Percentiles rank a stretch among this genome's conserved stretches.
These are phyloP conservation scores for Drosophila asahinai DNA, from an alignment of 1,140 invertebrate species.

Conservation along the genomic window DNA sequence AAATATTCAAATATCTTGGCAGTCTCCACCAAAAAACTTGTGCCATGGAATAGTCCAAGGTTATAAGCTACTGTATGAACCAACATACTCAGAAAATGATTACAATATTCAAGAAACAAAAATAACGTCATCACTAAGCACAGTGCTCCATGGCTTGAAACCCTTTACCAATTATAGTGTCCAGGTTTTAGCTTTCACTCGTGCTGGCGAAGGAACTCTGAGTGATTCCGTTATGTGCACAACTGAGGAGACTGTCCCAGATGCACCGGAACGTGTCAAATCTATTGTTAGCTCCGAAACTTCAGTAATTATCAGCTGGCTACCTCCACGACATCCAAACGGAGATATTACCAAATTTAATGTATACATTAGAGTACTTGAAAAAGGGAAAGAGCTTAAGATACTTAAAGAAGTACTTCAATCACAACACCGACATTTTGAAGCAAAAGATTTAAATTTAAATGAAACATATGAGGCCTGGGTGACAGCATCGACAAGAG, in stretches of 20 bases:
- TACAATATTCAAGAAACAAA: conserved; percentile 87
- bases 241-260: conserved; percentile 91
- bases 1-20: conserved; percentile 92
- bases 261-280: conserved; percentile 91
- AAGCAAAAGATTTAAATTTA: conserved; percentile 86
- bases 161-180: conserved; percentile 92
- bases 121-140: conserved; percentile 86
- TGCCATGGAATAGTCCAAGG: conserved; percentile 92
- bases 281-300: conserved; percentile 89
- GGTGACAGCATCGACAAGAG: conserved; percentile 88
- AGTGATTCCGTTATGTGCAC: conserved; percentile 90
- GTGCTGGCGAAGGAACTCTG: conserved; percentile 90
- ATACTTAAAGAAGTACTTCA: conserved; percentile 76
- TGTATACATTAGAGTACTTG: conserved; percentile 89
- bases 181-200: conserved; percentile 92
- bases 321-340: conserved; percentile 90
- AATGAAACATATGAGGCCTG: conserved; percentile 88
- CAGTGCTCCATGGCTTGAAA: conserved; percentile 87
- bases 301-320: conserved; percentile 92
- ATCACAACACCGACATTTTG: conserved; percentile 86
- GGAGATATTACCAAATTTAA: conserved; percentile 91
- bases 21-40: conserved; percentile 89
- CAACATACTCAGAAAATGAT: conserved; percentile 87
- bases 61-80: conserved; percentile 92
- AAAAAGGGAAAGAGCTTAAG: conserved; percentile 84